These are phyloP conservation scores for Propsilocerus akamusi DNA, from an alignment of 1,140 invertebrate genomes.

Conservation along the genomic window DNA sequence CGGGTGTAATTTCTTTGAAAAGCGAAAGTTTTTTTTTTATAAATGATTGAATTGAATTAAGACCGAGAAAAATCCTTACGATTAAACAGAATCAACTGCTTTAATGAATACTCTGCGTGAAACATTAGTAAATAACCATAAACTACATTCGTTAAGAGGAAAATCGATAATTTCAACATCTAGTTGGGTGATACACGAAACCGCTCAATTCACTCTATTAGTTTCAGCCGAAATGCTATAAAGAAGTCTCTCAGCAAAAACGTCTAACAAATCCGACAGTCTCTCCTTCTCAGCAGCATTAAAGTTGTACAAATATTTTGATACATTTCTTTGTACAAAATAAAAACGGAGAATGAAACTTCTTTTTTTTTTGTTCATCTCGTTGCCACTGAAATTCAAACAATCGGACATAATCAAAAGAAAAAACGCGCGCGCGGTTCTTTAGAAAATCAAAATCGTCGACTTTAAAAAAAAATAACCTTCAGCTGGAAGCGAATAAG, in stretches of 20 bases:
- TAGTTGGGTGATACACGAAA: slow-evolving; percentile 4
- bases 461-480: neutral
- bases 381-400: neutral
- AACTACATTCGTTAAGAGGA: slow-evolving; percentile 3
- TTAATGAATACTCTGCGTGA: slow-evolving; percentile 1
- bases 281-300: too few species aligned
- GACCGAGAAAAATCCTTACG: neutral
- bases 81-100: neutral
- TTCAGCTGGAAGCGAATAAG: neutral
- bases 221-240: neutral
- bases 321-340: neutral
- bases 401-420: neutral
- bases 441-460: neutral
- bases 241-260: too few species aligned
- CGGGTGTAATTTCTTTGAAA: neutral
- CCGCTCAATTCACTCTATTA: neutral
- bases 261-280: too few species aligned
- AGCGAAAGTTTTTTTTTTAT: neutral
- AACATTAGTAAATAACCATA: slow-evolving; percentile 3
- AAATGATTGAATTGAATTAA: neutral
- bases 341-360: neutral
- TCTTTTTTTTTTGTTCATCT: neutral
- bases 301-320: neutral
- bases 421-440: slow-evolving; percentile 1
- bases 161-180: slow-evolving; percentile 4